Conservation (phyloP, 2,888 invertebrate species). For the Alcis repandata region DNA sequence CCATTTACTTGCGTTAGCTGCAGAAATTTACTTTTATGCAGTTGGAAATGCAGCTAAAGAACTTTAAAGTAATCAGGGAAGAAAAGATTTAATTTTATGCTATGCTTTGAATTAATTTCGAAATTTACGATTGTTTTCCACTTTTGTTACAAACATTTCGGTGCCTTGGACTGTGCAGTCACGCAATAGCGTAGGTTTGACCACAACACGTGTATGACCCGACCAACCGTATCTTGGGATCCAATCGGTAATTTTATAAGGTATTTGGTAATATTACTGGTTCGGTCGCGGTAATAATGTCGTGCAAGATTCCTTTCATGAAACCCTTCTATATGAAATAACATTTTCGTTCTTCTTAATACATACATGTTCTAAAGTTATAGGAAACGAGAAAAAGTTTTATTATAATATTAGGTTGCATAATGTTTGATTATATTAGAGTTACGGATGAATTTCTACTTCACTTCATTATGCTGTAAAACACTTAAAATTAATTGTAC, state of each 20-base stretch:
- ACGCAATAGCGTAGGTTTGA: background rate
- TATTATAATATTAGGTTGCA: no score
- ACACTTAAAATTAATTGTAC: no score
- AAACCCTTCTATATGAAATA: constrained; percentile 11
- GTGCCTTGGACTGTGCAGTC: background rate
- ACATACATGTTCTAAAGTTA: background rate
- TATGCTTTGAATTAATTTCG: no score
- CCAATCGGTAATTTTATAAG: constrained; percentile 17
- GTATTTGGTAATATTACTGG: constrained; percentile 12
- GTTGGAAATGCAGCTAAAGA: no score
- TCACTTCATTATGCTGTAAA: no score
- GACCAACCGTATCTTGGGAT: constrained; percentile 11
- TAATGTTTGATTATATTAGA: no score
- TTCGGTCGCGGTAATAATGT: constrained; percentile 16
- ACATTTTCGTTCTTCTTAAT: background rate
- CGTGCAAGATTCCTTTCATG: constrained; percentile 13
- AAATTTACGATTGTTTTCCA: no score
- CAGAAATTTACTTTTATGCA: no score
- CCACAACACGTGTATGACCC: constrained; percentile 11
- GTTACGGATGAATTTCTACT: no score
- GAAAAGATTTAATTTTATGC: no score
- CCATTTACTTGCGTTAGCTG: no score
- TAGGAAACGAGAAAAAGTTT: background rate
- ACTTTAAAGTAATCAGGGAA: no score
- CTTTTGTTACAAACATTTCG: background rate